These are phyloP conservation scores for Ochropleura leucogaster DNA, from an alignment of 2,888 invertebrate genomes.

Conservation along the genomic window DNA sequence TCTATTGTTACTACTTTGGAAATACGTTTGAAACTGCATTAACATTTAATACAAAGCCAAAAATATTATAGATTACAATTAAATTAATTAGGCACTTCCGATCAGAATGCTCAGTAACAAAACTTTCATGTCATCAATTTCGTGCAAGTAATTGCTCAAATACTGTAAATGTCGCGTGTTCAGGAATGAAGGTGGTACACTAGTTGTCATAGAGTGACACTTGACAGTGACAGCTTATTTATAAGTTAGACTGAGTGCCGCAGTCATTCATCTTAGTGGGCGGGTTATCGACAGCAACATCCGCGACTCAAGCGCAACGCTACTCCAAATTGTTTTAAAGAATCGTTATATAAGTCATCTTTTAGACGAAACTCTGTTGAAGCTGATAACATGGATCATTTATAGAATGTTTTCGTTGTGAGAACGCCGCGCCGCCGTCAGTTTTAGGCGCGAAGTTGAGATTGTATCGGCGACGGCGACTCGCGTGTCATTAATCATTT, in stretches of 20 bases:
- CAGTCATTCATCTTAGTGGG: constrained; percentile 57
- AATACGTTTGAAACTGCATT: neutral
- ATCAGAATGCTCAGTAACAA: neutral
- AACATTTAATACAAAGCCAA: constrained; percentile 1
- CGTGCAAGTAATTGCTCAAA: constrained; percentile 7
- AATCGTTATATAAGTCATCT: constrained; percentile 23
- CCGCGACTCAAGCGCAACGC: constrained; percentile 18
- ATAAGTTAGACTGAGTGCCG: constrained; percentile 32
- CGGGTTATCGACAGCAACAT: constrained; percentile 34
- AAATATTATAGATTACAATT: constrained; percentile 2
- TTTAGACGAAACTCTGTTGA: constrained; percentile 18
- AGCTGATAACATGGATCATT: constrained; percentile 18
- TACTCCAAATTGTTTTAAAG: constrained; percentile 45
- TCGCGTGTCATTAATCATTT: constrained; percentile 46
- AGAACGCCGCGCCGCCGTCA: neutral
- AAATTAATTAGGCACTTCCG: constrained; percentile 7
- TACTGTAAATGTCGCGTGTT: constrained; percentile 10
- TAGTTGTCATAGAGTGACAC: constrained; percentile 15
- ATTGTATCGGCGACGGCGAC: constrained; percentile 19
- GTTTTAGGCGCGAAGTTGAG: constrained; percentile 7
- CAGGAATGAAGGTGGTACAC: constrained; percentile 11
- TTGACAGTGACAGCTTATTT: constrained; percentile 22
- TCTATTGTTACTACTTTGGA: neutral
- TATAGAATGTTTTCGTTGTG: constrained; percentile 20
- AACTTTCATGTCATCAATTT: neutral